Conservation (phyloP, 2,113 vertebrate species). For the Riparia riparia region DNA sequence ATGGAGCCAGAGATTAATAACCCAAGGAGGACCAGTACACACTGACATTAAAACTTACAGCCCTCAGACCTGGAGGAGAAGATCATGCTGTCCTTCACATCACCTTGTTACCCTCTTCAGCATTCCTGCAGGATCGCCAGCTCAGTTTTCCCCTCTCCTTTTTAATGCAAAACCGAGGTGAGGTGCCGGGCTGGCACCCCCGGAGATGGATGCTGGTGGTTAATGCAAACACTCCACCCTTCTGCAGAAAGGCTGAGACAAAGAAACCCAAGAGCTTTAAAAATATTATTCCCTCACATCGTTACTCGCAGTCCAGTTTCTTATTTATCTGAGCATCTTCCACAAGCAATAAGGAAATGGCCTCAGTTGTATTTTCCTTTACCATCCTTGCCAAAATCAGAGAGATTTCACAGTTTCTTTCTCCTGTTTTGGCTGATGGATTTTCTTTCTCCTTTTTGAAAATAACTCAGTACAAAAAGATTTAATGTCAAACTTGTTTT, state of each 20-base stretch:
- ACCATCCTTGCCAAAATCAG: not conserved
- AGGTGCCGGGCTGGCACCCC: not conserved
- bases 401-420: not conserved
- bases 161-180: not conserved
- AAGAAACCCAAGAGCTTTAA: slow-evolving; percentile 1
- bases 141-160: not conserved
- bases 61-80: not conserved
- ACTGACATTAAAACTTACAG: not conserved
- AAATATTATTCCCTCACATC: not conserved
- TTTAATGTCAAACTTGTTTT: not conserved
- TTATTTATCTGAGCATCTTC: slow-evolving; percentile 27
- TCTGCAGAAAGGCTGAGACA: not conserved
- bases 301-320: not conserved
- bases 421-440: not conserved
- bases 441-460: not conserved
- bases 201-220: not conserved
- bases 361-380: not conserved
- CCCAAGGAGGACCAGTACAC: not conserved
- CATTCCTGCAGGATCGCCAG: not conserved
- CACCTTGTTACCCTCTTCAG: not conserved
- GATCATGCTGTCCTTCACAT: not conserved
- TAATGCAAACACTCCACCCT: not conserved
- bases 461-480: not conserved
- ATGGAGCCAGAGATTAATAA: not conserved
- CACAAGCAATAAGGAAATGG: not conserved